phyloP scores from a whole-genome alignment of 2,888 invertebrate species.

The Myathropa florea region DNA sequence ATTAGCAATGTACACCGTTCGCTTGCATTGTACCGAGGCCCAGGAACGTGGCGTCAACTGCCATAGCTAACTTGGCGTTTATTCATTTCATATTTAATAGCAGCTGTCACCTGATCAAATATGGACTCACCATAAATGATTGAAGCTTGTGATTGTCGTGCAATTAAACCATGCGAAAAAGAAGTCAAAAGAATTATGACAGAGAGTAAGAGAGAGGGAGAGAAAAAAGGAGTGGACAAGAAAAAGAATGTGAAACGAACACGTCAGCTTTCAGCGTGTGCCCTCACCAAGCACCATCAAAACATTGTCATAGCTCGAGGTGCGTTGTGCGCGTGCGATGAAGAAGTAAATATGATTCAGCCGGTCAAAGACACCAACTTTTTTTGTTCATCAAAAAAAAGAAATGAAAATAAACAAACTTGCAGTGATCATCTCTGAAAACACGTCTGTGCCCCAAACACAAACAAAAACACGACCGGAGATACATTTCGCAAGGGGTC shows the following conservation, averaged over 20 bases:
- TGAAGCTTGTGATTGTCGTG: neutral
- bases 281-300: too few species aligned
- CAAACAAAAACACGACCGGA: slow-evolving; percentile 15
- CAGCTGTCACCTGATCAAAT: slow-evolving; percentile 56
- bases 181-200: too few species aligned
- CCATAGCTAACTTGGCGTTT: slow-evolving; percentile 11
- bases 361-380: slow-evolving; percentile 65
- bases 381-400: slow-evolving; percentile 4
- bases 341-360: slow-evolving; percentile 64
- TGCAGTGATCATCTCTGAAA: slow-evolving; percentile 7
- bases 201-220: neutral
- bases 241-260: neutral
- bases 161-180: too few species aligned
- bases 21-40: neutral
- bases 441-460: slow-evolving; percentile 36
- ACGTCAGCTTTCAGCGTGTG: slow-evolving; percentile 46
- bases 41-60: neutral
- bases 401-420: too few species aligned
- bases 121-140: slow-evolving; percentile 36
- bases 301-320: neutral
- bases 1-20: slow-evolving; percentile 27
- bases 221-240: neutral
- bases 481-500: slow-evolving; percentile 21
- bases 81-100: slow-evolving; percentile 23
- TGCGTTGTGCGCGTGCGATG: slow-evolving; percentile 24